Evolutionary conservation across 2,888 invertebrate species (phyloP).

Genomic region (Hyalella azteca): DNA sequence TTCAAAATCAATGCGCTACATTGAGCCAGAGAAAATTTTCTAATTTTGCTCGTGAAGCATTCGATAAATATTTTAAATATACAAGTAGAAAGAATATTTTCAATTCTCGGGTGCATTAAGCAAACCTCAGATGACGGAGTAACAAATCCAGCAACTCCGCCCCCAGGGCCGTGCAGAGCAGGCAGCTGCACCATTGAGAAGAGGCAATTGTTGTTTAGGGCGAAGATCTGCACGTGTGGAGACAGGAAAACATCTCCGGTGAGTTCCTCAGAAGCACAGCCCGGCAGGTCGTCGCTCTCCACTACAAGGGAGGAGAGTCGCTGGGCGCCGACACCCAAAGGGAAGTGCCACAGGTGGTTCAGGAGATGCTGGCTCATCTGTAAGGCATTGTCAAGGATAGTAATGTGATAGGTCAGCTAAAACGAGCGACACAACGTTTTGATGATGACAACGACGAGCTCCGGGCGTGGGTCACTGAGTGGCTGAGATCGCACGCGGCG

Average conservation of each 20-base stretch:
- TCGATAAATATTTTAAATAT: no score
- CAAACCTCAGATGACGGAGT: slow-evolving; percentile 78
- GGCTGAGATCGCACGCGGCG: no score
- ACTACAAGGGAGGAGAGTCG: slow-evolving; percentile 87
- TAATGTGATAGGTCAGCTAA: no score
- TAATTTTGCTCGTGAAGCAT: no score
- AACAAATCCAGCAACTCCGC: slow-evolving; percentile 77
- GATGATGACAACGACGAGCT: no score
- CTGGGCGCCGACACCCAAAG: slow-evolving; percentile 82
- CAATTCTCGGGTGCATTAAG: no score
- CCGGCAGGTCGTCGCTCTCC: slow-evolving; percentile 87
- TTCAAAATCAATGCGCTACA: no score
- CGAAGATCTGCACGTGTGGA: slow-evolving; percentile 84
- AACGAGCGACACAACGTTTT: no score
- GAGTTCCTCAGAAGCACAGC: slow-evolving; percentile 67
- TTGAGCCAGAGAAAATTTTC: no score
- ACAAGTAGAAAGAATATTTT: no score
- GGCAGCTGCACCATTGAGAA: slow-evolving; percentile 90
- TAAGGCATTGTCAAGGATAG: no score
- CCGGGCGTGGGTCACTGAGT: no score
- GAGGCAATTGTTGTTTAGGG: slow-evolving; percentile 77
- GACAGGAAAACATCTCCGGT: slow-evolving; percentile 81
- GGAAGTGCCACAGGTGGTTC: slow-evolving; percentile 92
- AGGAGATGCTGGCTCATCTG: slow-evolving; percentile 85
- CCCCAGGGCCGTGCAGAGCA: slow-evolving; percentile 78